phyloP scores from a whole-genome alignment of 2,797 vertebrate genomes.

The Chloroceryle amazona region DNA sequence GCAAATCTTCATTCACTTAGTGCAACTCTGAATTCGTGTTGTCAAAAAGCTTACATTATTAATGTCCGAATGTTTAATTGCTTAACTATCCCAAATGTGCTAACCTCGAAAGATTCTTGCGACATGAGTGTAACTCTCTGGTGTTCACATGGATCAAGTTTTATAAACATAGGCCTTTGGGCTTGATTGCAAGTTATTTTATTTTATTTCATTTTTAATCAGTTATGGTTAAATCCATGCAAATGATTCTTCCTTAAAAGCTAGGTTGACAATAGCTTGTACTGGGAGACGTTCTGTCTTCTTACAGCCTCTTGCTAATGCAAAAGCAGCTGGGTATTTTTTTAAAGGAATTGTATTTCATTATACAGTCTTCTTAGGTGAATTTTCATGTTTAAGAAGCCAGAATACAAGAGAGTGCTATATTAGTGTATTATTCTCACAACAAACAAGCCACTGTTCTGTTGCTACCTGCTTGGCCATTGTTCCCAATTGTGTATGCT shows the following conservation, averaged over 20 bases:
- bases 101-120: slow-evolving; percentile 4
- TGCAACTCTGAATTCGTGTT: neutral
- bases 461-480: slow-evolving; percentile 89
- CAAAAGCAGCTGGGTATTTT: slow-evolving; percentile 76
- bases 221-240: neutral
- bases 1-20: neutral
- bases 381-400: slow-evolving; percentile 85
- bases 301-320: slow-evolving; percentile 74
- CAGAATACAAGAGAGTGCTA: slow-evolving; percentile 81
- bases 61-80: neutral
- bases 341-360: slow-evolving; percentile 80
- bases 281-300: slow-evolving; percentile 65
- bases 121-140: neutral
- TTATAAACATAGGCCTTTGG: neutral
- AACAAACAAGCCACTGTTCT: slow-evolving; percentile 86
- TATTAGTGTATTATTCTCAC: slow-evolving; percentile 87
- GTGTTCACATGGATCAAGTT: slow-evolving; percentile 10
- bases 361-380: slow-evolving; percentile 82
- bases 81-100: neutral
- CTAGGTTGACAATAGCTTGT: slow-evolving; percentile 45
- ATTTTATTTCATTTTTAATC: neutral
- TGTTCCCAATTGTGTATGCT: slow-evolving; percentile 85
- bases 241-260: slow-evolving; percentile 30
- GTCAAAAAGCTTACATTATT: neutral
- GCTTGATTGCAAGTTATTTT: neutral